Conservation (phyloP, 2,797 vertebrate genomes). For the Manis crassicaudata region DNA sequence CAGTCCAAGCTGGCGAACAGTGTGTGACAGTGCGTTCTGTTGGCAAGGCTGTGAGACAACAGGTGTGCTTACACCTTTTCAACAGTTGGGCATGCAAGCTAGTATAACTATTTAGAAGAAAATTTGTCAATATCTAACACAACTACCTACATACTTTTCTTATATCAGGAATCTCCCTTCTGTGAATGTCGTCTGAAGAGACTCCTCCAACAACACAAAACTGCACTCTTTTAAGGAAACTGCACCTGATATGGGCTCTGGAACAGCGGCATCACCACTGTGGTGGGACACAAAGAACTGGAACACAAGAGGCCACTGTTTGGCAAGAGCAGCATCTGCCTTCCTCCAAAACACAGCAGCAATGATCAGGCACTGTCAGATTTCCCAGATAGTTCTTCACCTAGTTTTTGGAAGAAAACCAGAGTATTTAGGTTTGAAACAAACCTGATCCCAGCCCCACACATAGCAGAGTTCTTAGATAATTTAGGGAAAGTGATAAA, state of each 20-base stretch:
- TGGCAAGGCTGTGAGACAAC: not conserved
- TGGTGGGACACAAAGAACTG: not conserved
- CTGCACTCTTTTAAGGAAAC: not conserved
- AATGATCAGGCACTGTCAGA: not conserved
- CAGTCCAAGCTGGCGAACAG: not conserved
- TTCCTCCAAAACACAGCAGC: not conserved
- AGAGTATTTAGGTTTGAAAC: not conserved
- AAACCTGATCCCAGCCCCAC: not conserved
- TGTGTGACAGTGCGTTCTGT: not conserved
- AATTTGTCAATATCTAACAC: not conserved
- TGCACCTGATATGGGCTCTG: not conserved
- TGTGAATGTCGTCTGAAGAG: not conserved
- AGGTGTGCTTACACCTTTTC: not conserved
- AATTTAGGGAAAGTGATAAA: not conserved
- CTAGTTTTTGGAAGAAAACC: not conserved
- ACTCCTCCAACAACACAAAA: not conserved
- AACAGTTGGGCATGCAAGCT: not conserved
- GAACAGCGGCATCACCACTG: not conserved
- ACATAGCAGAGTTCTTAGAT: not conserved
- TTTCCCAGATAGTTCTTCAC: not conserved
- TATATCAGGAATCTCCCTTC: not conserved
- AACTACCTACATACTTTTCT: not conserved
- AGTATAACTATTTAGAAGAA: not conserved
- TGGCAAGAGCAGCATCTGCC: not conserved
- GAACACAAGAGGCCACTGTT: not conserved